phyloP scores from a whole-genome alignment of 2,797 vertebrate species.

The Remorina albescens region DNA sequence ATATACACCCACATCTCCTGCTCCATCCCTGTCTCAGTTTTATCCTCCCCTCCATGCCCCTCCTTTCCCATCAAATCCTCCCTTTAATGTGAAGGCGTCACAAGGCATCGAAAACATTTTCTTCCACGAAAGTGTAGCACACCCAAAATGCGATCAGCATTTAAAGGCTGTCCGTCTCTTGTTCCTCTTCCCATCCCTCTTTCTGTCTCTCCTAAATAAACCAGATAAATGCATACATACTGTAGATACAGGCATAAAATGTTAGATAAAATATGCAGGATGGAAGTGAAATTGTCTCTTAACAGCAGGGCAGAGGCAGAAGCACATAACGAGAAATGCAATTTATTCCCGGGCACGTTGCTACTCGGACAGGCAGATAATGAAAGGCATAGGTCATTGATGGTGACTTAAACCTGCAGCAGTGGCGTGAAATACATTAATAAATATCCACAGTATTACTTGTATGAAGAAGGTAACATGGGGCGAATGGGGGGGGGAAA shows the following conservation, averaged over 20 bases:
- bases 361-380: constrained; percentile 97
- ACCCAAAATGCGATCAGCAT: constrained; percentile 64
- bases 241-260: constrained; percentile 46
- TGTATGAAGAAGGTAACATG: constrained; percentile 87
- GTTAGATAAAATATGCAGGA: constrained; percentile 73
- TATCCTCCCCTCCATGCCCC: constrained; percentile 38
- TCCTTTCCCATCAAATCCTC: constrained; percentile 56
- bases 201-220: constrained; percentile 45
- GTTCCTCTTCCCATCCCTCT: constrained; percentile 19
- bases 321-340: constrained; percentile 95
- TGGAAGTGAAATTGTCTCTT: constrained; percentile 80
- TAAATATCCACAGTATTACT: constrained; percentile 95
- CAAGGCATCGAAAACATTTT: constrained; percentile 48
- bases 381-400: constrained; percentile 99
- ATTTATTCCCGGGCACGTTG: constrained; percentile 98
- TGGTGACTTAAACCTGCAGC: constrained; percentile 97
- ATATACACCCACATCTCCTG: constrained; percentile 57
- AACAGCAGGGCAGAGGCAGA: constrained; percentile 69
- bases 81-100: constrained; percentile 60
- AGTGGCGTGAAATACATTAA: constrained; percentile 93
- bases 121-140: constrained; percentile 34
- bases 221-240: constrained; percentile 31
- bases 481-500: constrained; percentile 65
- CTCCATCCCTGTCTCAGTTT: constrained; percentile 67
- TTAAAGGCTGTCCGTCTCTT: constrained; percentile 37